phyloP scores from a whole-genome alignment of 2,113 vertebrate genomes.

The cattle (Bos taurus) region ARS-UCD2.0 NC_037350.1:5343501-5344000 shows the following conservation, averaged over 20 bases:
- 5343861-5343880: not conserved
- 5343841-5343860: not conserved
- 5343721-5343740: not conserved
- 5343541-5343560: not conserved
- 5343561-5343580: not conserved
- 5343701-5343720: not conserved
- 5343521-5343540: not conserved
- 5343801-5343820: not conserved
- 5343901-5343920: not conserved
- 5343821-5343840: not conserved
- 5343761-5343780: fast-evolving
- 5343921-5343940: not conserved
- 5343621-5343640: not conserved
- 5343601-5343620: not conserved
- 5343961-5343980: not conserved
- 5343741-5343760: fast-evolving
- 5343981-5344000: not conserved
- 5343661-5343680: not conserved
- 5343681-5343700: no score
- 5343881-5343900: not conserved
- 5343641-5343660: not conserved
- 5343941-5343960: not conserved
- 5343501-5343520: not conserved
- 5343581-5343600: no score
- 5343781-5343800: fast-evolving